A percentile compares a stretch with the other conserved stretches of the same genome.
phyloP scores from a whole-genome alignment of 2,113 vertebrate genomes.

The Leptobrachium leishanense region DNA sequence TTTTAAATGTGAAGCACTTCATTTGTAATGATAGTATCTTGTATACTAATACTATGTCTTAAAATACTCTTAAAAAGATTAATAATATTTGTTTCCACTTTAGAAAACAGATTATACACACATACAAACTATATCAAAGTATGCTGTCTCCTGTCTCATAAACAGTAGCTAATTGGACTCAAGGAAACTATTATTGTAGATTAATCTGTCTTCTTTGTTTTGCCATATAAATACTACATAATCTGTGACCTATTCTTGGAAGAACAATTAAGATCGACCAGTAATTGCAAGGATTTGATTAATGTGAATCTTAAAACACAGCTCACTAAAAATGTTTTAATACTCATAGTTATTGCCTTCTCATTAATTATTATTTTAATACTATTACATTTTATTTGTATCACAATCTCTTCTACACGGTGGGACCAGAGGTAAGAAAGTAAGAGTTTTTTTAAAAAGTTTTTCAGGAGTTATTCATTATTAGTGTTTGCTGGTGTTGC shows the following conservation, averaged over 20 bases:
- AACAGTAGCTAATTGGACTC: slow-evolving; percentile 3
- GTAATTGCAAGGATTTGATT: slow-evolving; percentile 25
- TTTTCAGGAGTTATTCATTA: no score
- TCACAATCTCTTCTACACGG: no score
- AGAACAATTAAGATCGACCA: slow-evolving; percentile 18
- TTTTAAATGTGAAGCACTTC: slow-evolving; percentile 10
- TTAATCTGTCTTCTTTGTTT: neutral
- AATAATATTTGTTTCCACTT: slow-evolving; percentile 11
- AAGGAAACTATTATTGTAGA: neutral
- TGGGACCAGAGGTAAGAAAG: no score
- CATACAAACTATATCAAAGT: neutral
- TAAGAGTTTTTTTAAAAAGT: no score
- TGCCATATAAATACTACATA: slow-evolving; percentile 15
- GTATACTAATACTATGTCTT: neutral
- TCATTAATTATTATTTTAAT: no score
- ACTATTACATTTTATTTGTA: no score
- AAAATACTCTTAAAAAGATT: neutral
- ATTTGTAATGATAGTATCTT: neutral
- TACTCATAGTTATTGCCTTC: neutral
- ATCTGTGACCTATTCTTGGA: slow-evolving; percentile 26
- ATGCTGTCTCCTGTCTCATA: neutral
- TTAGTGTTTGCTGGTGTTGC: no score
- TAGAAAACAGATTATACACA: slow-evolving; percentile 2
- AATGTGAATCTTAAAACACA: slow-evolving; percentile 5
- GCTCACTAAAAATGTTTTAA: slow-evolving; percentile 3